These are phyloP conservation scores for Drosophila melanosoma DNA, from an alignment of 2,888 invertebrate species.

Conservation along the genomic window DNA sequence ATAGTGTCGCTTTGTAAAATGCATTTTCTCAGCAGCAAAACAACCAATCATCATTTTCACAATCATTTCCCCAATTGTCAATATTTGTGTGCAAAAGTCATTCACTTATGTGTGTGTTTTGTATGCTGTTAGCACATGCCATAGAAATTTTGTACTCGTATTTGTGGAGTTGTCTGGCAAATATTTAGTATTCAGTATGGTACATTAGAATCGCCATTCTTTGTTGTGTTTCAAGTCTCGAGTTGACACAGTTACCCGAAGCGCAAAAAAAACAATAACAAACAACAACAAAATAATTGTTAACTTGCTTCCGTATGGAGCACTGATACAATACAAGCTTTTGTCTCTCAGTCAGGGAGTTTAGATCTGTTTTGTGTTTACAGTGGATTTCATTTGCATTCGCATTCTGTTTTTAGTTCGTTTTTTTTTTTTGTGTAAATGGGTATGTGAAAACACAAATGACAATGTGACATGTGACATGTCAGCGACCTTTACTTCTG, in stretches of 20 bases:
- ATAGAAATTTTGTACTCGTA: slow-evolving; percentile 23
- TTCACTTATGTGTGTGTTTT: slow-evolving; percentile 53
- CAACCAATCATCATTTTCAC: slow-evolving; percentile 31
- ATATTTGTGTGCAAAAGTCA: slow-evolving; percentile 66
- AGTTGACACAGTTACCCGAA: slow-evolving; percentile 48
- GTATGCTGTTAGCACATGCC: slow-evolving; percentile 55
- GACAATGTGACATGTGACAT: slow-evolving; percentile 65
- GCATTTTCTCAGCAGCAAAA: slow-evolving; percentile 48
- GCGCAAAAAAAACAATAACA: slow-evolving; percentile 2
- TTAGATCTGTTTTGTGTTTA: slow-evolving; percentile 35
- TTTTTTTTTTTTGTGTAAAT: slow-evolving; percentile 31
- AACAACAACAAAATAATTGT: slow-evolving; percentile 31
- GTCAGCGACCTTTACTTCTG: slow-evolving; percentile 72
- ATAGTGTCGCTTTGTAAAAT: slow-evolving; percentile 32
- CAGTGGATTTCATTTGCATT: slow-evolving; percentile 39
- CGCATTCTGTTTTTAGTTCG: slow-evolving; percentile 10
- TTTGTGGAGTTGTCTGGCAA: slow-evolving; percentile 43
- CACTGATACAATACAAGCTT: slow-evolving; percentile 47
- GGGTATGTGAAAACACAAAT: slow-evolving; percentile 34
- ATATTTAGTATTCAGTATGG: slow-evolving; percentile 26
- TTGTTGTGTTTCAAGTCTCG: slow-evolving; percentile 30
- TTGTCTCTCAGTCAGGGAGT: slow-evolving; percentile 42
- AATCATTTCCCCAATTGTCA: slow-evolving; percentile 33
- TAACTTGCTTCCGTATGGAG: slow-evolving; percentile 52
- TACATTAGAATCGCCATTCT: slow-evolving; percentile 37